Evolutionary conservation across 2,113 vertebrate species (phyloP).

Genomic region (Melozone crissalis): DNA sequence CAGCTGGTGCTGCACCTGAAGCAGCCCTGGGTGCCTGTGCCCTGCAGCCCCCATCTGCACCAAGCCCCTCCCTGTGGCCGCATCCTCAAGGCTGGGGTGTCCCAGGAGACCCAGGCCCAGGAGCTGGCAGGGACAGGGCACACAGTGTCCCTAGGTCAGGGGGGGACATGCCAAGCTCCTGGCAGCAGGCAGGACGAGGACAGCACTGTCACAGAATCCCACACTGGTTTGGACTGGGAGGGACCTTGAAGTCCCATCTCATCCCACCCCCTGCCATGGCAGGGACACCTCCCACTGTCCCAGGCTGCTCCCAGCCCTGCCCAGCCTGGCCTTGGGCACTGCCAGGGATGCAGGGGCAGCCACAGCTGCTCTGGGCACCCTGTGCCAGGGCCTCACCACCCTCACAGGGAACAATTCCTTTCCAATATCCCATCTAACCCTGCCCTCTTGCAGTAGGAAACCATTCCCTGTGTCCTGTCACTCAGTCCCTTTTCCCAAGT

Average conservation of each 20-base stretch:
- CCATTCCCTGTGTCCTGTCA: neutral
- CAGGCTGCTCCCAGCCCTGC: rapidly evolving
- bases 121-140: neutral
- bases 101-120: neutral
- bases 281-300: neutral
- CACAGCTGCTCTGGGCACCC: neutral
- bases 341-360: neutral
- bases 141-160: neutral
- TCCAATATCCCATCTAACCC: neutral
- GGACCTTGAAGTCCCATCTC: neutral
- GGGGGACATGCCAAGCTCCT: neutral
- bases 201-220: rapidly evolving
- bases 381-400: rapidly evolving
- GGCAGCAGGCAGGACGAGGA: rapidly evolving
- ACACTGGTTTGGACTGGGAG: neutral
- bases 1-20: neutral
- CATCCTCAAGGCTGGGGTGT: rapidly evolving
- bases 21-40: neutral
- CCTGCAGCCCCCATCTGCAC: neutral
- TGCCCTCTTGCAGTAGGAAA: neutral
- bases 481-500: neutral
- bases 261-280: neutral
- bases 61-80: rapidly evolving
- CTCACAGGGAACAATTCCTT: neutral
- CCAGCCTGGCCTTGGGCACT: neutral